A percentile compares a stretch with the other conserved stretches of the same genome.
phyloP scores from a whole-genome alignment of 2,797 vertebrate species.

The Ceyx erithaca region DNA sequence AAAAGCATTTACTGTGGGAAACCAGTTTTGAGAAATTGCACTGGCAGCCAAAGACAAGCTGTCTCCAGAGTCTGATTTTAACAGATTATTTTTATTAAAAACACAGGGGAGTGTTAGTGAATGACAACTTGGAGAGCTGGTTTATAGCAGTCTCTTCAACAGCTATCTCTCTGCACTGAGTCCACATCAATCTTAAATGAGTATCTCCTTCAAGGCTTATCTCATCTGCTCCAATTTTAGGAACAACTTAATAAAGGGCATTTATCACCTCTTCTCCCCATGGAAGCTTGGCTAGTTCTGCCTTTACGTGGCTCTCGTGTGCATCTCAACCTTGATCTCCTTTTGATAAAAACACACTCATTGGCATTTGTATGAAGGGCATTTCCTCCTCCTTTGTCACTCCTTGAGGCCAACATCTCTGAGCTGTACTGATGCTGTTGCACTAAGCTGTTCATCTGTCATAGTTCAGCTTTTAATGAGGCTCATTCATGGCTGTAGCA shows the following conservation, averaged over 20 bases:
- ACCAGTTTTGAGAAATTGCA: background rate
- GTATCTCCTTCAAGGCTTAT: conserved; percentile 15
- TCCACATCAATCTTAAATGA: conserved; percentile 37
- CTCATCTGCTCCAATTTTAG: conserved; percentile 35
- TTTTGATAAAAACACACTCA: background rate
- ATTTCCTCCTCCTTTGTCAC: background rate
- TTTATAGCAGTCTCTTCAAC: conserved; percentile 31
- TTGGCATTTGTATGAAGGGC: background rate
- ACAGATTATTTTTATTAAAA: conserved; percentile 61
- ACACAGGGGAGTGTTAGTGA: background rate
- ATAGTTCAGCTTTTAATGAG: background rate
- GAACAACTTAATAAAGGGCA: conserved; percentile 47
- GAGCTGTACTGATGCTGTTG: background rate
- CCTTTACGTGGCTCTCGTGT: background rate
- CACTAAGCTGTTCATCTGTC: background rate
- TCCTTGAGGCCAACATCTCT: background rate
- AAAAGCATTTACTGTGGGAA: background rate
- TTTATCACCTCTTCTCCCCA: conserved; percentile 20
- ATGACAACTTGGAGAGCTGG: conserved; percentile 25
- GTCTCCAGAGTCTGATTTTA: conserved; percentile 37
- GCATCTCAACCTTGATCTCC: background rate
- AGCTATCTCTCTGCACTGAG: background rate
- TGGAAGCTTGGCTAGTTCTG: background rate
- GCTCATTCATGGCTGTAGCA: background rate
- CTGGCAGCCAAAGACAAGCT: conserved; percentile 24